phyloP scores from a whole-genome alignment of 2,797 vertebrate genomes.

The Dendrocincla tyrannina region DNA sequence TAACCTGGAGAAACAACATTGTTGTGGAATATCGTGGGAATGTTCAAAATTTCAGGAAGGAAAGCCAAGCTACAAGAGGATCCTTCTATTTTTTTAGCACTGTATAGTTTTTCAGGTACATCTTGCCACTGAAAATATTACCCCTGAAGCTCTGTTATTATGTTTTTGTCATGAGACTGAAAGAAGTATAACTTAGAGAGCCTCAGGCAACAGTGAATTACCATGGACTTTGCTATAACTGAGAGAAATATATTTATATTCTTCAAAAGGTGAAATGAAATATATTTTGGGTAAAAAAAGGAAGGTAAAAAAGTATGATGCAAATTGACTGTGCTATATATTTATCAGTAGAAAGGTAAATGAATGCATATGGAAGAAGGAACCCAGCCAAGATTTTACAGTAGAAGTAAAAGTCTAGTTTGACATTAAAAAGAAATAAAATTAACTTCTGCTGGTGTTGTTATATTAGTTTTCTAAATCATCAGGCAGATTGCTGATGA shows the following conservation, averaged over 20 bases:
- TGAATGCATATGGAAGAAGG: neutral
- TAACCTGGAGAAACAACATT: neutral
- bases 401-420: neutral
- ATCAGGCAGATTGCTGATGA: neutral
- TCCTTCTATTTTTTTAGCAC: neutral
- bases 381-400: neutral
- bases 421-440: neutral
- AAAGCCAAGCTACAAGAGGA: neutral
- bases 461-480: neutral
- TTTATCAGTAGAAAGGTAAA: neutral
- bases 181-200: slow-evolving; percentile 53
- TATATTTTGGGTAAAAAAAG: slow-evolving; percentile 47
- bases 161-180: slow-evolving; percentile 61
- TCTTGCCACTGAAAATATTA: neutral
- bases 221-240: slow-evolving; percentile 54
- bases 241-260: slow-evolving; percentile 67
- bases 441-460: neutral
- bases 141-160: slow-evolving; percentile 40
- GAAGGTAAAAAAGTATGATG: neutral
- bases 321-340: slow-evolving; percentile 13
- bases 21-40: neutral
- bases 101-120: neutral
- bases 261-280: slow-evolving; percentile 43
- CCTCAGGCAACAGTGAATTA: slow-evolving; percentile 59
- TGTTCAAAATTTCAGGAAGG: neutral